phyloP scores from a whole-genome alignment of 1,140 invertebrate genomes.

The Thaumatotibia leucotreta region DNA sequence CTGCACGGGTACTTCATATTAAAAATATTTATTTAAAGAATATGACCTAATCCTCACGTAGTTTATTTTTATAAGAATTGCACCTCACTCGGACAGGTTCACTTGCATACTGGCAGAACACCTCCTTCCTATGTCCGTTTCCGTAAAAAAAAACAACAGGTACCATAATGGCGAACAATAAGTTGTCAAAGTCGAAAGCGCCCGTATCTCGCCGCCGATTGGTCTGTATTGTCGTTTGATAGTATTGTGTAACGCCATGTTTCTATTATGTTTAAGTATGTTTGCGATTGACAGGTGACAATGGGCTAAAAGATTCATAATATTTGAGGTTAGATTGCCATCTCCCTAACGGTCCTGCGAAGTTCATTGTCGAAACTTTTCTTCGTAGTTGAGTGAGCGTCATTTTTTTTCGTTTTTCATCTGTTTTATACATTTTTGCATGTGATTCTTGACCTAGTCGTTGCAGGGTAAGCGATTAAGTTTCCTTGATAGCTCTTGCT shows the following conservation, averaged over 20 bases:
- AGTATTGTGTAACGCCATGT: background rate
- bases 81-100: constrained; percentile 62
- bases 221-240: background rate
- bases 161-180: constrained; percentile 40
- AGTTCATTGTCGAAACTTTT: too few relatives aligned
- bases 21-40: constrained; percentile 18
- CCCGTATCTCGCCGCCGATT: constrained; percentile 31
- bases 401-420: too few relatives aligned
- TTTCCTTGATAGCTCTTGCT: too few relatives aligned
- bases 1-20: constrained; percentile 60
- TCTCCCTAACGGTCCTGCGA: too few relatives aligned
- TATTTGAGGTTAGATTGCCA: too few relatives aligned
- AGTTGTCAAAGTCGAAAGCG: constrained; percentile 21
- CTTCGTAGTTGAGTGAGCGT: too few relatives aligned
- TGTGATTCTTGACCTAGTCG: too few relatives aligned
- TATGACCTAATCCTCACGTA: constrained; percentile 1
- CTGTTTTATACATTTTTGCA: too few relatives aligned
- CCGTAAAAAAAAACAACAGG: constrained; percentile 61
- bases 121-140: constrained; percentile 63
- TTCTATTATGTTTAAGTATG: too few relatives aligned
- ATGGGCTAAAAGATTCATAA: too few relatives aligned
- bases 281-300: too few relatives aligned
- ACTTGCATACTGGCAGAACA: constrained; percentile 53
- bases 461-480: too few relatives aligned
- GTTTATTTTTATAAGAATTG: constrained; percentile 26